Conservation (phyloP, 2,888 invertebrate genomes). For the Rhorus exstirpatorius region DNA sequence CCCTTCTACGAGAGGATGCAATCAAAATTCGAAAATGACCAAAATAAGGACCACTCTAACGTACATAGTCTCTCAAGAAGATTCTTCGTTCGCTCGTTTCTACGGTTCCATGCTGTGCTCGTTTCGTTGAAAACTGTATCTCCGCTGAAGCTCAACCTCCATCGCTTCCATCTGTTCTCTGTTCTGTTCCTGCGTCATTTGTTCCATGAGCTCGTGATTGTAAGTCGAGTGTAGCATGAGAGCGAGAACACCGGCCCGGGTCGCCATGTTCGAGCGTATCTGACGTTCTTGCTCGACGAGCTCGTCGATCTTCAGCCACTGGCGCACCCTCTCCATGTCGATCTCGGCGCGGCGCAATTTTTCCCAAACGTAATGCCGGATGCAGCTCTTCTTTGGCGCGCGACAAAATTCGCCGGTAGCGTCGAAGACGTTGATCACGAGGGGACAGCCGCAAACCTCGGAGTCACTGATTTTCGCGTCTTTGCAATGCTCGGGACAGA, state of each 20-base stretch:
- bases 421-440: conserved; percentile 94
- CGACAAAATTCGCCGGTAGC: conserved; percentile 95
- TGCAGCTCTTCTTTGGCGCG: conserved; percentile 95
- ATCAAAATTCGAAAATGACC: background rate
- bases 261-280: conserved; percentile 91
- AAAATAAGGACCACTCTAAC: background rate
- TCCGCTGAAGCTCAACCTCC: conserved; percentile 85
- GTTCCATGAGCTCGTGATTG: conserved; percentile 96
- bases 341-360: conserved; percentile 97
- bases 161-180: conserved; percentile 87
- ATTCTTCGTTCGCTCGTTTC: conserved; percentile 5
- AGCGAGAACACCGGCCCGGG: conserved; percentile 96
- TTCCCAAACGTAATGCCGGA: conserved; percentile 98
- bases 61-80: background rate
- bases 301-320: conserved; percentile 98
- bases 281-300: conserved; percentile 97
- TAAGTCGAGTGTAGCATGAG: conserved; percentile 99
- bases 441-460: conserved; percentile 97
- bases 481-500: conserved; percentile 99
- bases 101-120: conserved; percentile 64
- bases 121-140: conserved; percentile 76
- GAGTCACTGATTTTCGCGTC: conserved; percentile 95
- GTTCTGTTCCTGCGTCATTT: conserved; percentile 88
- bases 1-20: background rate
- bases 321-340: conserved; percentile 96